A percentile compares a stretch with the other conserved stretches of the same genome.
phyloP scores from a whole-genome alignment of 1,140 invertebrate species.

The Lordiphosa collinella region DNA sequence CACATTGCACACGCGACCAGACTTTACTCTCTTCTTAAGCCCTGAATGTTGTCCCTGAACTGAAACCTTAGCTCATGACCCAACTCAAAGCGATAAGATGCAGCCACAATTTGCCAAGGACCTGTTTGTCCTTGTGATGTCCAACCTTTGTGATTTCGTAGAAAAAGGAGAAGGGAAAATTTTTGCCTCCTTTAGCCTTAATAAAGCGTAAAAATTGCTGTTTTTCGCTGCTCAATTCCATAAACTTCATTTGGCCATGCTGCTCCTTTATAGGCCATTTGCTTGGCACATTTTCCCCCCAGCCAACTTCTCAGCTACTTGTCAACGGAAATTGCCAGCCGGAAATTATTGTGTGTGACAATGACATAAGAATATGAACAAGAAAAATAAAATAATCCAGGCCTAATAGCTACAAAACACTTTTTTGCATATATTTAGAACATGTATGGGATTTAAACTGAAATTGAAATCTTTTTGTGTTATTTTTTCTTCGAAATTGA shows the following conservation, averaged over 20 bases:
- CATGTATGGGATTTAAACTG: no score
- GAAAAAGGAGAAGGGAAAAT: no score
- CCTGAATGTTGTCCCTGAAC: neutral
- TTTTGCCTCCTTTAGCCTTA: conserved; percentile 1
- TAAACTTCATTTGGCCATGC: conserved; percentile 15
- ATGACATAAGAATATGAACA: conserved; percentile 18
- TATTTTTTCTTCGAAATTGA: no score
- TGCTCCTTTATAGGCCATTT: conserved; percentile 48
- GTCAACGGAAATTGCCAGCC: conserved; percentile 41
- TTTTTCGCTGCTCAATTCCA: conserved; percentile 7
- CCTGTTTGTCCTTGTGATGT: conserved; percentile 8
- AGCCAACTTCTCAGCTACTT: conserved; percentile 13
- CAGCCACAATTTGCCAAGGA: conserved; percentile 3
- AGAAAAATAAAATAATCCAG: neutral
- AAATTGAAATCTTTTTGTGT: no score
- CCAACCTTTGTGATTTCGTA: conserved; percentile 19
- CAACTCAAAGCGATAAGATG: conserved; percentile 5
- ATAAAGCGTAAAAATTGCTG: conserved; percentile 13
- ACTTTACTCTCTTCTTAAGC: neutral
- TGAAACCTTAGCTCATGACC: conserved; percentile 1
- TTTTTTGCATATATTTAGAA: neutral
- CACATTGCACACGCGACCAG: neutral
- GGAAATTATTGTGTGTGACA: conserved; percentile 52
- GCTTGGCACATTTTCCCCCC: conserved; percentile 29
- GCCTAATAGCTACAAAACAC: neutral